These are phyloP conservation scores for Hoplodrina blanda DNA, from an alignment of 2,888 invertebrate genomes.

Conservation along the genomic window DNA sequence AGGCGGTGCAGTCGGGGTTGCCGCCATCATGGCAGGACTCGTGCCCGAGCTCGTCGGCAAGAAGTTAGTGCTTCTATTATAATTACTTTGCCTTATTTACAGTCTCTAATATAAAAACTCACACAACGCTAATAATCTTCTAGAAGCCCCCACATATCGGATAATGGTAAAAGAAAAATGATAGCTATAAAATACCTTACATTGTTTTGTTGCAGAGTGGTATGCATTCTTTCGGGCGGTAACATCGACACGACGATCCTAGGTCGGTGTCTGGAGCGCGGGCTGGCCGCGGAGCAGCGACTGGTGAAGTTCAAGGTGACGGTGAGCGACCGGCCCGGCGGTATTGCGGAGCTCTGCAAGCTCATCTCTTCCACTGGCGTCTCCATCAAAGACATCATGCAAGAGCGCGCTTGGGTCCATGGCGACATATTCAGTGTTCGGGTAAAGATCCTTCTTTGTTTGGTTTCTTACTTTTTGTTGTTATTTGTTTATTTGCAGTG, in stretches of 20 bases:
- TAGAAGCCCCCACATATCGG: too few relatives aligned
- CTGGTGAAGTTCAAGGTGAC: conserved; percentile 91
- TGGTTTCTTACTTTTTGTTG: neutral
- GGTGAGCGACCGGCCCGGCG: conserved; percentile 96
- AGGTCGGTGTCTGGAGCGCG: conserved; percentile 96
- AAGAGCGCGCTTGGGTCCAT: conserved; percentile 98
- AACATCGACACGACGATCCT: conserved; percentile 98
- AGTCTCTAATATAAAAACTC: too few relatives aligned
- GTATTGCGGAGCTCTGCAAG: conserved; percentile 95
- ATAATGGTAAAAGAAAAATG: neutral
- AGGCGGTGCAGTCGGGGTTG: conserved; percentile 96
- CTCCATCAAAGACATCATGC: conserved; percentile 98
- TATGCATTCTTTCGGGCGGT: conserved; percentile 95
- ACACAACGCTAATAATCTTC: too few relatives aligned
- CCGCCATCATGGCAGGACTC: conserved; percentile 95
- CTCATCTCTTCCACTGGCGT: conserved; percentile 94
- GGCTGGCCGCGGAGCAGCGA: conserved; percentile 96
- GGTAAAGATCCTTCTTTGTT: conserved; percentile 69
- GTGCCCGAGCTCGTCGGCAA: conserved; percentile 95
- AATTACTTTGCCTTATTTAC: neutral
- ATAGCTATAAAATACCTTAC: neutral
- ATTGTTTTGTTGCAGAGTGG: conserved; percentile 91
- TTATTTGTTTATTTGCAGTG: too few relatives aligned
- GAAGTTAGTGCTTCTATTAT: conserved; percentile 88
- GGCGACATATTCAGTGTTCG: conserved; percentile 94